These are phyloP conservation scores for Crypturellus tataupa DNA, from an alignment of 2,797 vertebrate species.

Conservation along the genomic window DNA sequence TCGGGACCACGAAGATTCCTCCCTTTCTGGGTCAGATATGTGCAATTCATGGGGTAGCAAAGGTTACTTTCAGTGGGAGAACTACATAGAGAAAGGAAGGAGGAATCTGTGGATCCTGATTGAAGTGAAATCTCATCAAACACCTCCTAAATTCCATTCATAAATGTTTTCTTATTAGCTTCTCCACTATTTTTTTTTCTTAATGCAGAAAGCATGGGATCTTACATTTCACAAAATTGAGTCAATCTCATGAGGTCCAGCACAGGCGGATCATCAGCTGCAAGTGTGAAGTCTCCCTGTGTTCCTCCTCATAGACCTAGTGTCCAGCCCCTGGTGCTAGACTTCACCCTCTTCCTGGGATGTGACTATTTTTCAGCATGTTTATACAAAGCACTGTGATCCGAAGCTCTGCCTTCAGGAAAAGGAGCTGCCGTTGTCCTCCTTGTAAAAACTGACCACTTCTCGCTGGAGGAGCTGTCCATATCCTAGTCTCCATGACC, in stretches of 20 bases:
- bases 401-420: slow-evolving; percentile 53
- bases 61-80: neutral
- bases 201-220: neutral
- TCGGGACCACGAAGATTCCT: neutral
- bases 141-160: neutral
- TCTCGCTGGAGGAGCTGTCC: slow-evolving; percentile 58
- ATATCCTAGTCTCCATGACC: slow-evolving; percentile 22
- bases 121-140: slow-evolving; percentile 19
- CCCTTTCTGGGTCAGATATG: neutral
- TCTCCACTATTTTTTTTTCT: neutral
- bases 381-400: slow-evolving; percentile 64
- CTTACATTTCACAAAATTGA: slow-evolving; percentile 20
- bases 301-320: slow-evolving; percentile 29
- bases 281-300: neutral
- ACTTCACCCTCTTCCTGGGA: slow-evolving; percentile 51
- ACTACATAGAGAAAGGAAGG: neutral
- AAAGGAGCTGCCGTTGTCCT: neutral
- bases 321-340: slow-evolving; percentile 43
- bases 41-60: neutral
- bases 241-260: neutral
- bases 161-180: neutral
- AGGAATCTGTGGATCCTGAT: neutral
- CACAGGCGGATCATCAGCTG: neutral
- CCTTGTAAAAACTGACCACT: slow-evolving; percentile 46
- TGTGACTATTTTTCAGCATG: slow-evolving; percentile 26